Percentiles rank a stretch among this genome's conserved stretches.
phyloP scores from a whole-genome alignment of 1,140 invertebrate species.

The Scaptodrosophila lebanonensis region DNA sequence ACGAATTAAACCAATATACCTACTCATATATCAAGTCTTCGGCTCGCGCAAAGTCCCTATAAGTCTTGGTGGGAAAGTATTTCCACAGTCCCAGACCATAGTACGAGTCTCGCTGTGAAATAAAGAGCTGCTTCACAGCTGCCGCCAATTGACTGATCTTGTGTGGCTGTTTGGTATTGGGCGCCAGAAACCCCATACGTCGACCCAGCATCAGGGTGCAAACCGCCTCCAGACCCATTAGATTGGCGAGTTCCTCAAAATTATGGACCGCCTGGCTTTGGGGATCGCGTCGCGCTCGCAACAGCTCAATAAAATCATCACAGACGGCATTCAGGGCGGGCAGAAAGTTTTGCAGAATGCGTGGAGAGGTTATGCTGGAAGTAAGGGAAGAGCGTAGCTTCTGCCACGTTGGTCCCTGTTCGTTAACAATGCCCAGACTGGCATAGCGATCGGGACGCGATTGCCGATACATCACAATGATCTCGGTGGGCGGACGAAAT shows the following conservation, averaged over 20 bases:
- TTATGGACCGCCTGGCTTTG: slow-evolving; percentile 78
- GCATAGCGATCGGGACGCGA: slow-evolving; percentile 87
- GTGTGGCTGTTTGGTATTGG: slow-evolving; percentile 78
- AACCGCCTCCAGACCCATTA: slow-evolving; percentile 88
- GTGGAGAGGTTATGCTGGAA: slow-evolving; percentile 85
- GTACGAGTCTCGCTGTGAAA: slow-evolving; percentile 86
- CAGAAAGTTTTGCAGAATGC: slow-evolving; percentile 86
- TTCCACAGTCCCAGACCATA: slow-evolving; percentile 92
- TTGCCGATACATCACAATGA: slow-evolving; percentile 86
- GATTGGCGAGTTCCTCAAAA: slow-evolving; percentile 86
- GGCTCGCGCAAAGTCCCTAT: slow-evolving; percentile 83
- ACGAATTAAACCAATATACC: slow-evolving; percentile 33
- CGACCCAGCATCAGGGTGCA: slow-evolving; percentile 87
- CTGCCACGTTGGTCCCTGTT: slow-evolving; percentile 90
- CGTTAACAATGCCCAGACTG: slow-evolving; percentile 88
- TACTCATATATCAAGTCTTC: slow-evolving; percentile 89
- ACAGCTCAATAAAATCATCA: slow-evolving; percentile 86
- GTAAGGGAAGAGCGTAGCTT: slow-evolving; percentile 85
- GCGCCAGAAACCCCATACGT: slow-evolving; percentile 87
- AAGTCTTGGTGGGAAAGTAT: slow-evolving; percentile 84
- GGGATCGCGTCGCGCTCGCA: slow-evolving; percentile 79
- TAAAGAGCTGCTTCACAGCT: slow-evolving; percentile 86
- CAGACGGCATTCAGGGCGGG: slow-evolving; percentile 86
- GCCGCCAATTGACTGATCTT: slow-evolving; percentile 80
- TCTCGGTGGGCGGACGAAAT: slow-evolving; percentile 88